Percentiles rank a stretch among this genome's conserved stretches.
Conservation (phyloP, 2,113 vertebrate genomes). For the Anseranas semipalmata region DNA sequence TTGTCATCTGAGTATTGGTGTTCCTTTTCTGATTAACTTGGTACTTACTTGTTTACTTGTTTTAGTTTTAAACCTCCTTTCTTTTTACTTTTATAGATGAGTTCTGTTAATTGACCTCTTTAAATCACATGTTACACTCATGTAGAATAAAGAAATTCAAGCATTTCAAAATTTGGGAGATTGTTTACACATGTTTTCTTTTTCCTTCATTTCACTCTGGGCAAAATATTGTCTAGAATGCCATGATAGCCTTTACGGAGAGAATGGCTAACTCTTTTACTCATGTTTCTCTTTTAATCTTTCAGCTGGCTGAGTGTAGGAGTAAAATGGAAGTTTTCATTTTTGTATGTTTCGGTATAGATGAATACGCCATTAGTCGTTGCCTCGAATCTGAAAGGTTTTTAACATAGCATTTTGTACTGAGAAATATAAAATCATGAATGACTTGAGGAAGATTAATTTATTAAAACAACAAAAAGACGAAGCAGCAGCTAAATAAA, state of each 20-base stretch:
- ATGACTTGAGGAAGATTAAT: background rate
- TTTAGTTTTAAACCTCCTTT: background rate
- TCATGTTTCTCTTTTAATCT: background rate
- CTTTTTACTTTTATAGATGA: background rate
- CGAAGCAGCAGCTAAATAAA: constrained; percentile 13
- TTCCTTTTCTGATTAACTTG: background rate
- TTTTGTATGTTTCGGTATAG: background rate
- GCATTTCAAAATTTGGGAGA: background rate
- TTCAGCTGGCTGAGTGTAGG: background rate
- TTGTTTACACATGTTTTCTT: background rate
- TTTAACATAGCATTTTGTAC: background rate
- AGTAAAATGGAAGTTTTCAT: background rate
- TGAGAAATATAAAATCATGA: background rate
- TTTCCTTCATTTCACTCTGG: background rate
- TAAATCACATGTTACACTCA: background rate
- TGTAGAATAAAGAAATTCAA: background rate
- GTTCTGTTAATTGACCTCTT: background rate
- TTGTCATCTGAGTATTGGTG: background rate
- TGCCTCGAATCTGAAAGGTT: background rate
- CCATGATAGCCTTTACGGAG: background rate
- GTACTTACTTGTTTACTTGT: background rate
- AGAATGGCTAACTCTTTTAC: background rate
- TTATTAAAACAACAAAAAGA: constrained; percentile 3
- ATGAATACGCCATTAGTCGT: background rate
- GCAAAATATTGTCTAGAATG: background rate